Base-by-base conservation (phyloP, 2,113 vertebrate genomes). In the Ascaphus truei region DNA sequence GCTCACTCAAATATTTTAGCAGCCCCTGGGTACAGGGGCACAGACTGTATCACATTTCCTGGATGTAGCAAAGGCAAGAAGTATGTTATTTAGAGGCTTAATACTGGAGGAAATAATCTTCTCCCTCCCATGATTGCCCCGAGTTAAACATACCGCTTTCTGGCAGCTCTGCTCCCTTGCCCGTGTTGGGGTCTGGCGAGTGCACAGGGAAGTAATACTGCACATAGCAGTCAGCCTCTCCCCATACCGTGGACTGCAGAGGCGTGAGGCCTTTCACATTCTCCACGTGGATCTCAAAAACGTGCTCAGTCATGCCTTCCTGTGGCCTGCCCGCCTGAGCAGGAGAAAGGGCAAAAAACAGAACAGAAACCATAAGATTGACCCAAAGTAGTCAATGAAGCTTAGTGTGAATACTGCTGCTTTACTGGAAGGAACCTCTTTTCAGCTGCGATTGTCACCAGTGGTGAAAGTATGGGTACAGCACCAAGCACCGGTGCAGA, bases 151-250 rank as follows among this genome's bases (percentile, higher is more conserved):
- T 79, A 96, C 95, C 86, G 1, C 79, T 86, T 68, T 92, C 85
- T 8, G 75, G 71, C 22, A 85, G 12, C 25, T 79, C 76, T 2
- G 62, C 3, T 13, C 10, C 55, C 1, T 13, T 1, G 3, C 1
- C 68, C 23, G 60, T 12, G 13, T 68, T 82, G 0, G 69, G 12
- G 13, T 68, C 83, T 0, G 69, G 12, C 18, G 89, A 86, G 62
- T 94, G 93, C 56, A 81, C 81, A 1, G 95, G 96, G 73, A 99
- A 99, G 26, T 78, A 78, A 84, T 98, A 99, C 75, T 98, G 94
- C 7, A 98, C 16, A 7, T 93, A 99, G 78, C 96, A 98, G 84
- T 99, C 97, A 0, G 97, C 93, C 76, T 99, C 97, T 47, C 96
- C 97, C 97, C 97, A 99, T 8, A 98, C 92, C 0, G 96, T 96